Base-by-base conservation (phyloP, 2,888 invertebrate genomes). In the Branchellion lobata region DNA sequence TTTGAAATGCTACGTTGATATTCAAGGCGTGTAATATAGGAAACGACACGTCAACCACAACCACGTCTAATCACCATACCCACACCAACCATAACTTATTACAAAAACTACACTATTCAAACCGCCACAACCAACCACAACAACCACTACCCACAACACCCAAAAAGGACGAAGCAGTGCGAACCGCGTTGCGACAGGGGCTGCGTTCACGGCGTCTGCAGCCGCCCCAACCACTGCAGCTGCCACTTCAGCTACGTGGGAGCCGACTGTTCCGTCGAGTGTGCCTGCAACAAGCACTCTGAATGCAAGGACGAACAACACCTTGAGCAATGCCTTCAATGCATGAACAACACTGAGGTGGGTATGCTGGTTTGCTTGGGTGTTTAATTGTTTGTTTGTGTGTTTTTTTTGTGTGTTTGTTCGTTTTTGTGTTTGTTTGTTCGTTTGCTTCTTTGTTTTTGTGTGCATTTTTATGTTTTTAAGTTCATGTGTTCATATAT, bases 161-260 rank as follows among this genome's bases (percentile, higher is more conserved):
- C n/a, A n/a, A n/a, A 40, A 5, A 40, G 40, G 40, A 40, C 40
- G 8, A 57, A 57, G 11, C 79, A 78, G 47, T 87, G 87, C 83
- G 85, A 84, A 57, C 88, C 88, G 24, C 86, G 86, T 11, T 89
- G 88, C 81, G 84, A 85, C 68, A 85, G 86, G 79, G 87, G 86
- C 1, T 88, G 88, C 84, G 83, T 83, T 5, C 74, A 84, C 77
- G 89, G 89, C 0, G 83, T 71, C 2, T 89, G 89, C 82, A 83
- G 86, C n/a, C 83, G 84, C 40, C 88, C 88, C 0, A 85, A 88
- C 81, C 82, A 81, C 0, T 89, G 96, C 85, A 90, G 91, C 82
- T 96, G 96, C 86, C 92, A 94, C 89, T 96, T 97, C 89, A 96
- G 96, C 80, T 96, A 93, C 88, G 95, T 96, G 33, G 96, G 96